phyloP scores from a whole-genome alignment of 2,797 vertebrate genomes.

The Uromys caudimaculatus region DNA sequence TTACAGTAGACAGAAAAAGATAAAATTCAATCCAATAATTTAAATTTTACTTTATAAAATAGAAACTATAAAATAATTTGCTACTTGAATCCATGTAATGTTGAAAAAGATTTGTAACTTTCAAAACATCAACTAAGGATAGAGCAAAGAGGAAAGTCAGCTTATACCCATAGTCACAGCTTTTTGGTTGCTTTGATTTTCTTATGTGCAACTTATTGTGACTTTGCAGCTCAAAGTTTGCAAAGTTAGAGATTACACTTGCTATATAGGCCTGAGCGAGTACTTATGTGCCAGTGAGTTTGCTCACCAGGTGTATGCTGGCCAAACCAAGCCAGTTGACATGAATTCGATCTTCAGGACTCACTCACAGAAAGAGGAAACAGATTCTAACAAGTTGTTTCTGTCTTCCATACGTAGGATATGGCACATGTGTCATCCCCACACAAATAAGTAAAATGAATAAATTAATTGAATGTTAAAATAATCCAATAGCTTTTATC shows the following conservation, averaged over 20 bases:
- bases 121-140: not conserved
- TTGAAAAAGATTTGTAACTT: not conserved
- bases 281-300: not conserved
- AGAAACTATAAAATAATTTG: not conserved
- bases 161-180: not conserved
- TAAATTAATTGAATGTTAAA: not conserved
- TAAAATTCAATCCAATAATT: not conserved
- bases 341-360: no score
- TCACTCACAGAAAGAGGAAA: not conserved
- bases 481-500: not conserved
- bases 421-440: no score
- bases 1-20: not conserved
- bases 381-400: not conserved
- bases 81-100: not conserved
- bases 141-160: not conserved
- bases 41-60: conserved; percentile 36
- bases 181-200: not conserved
- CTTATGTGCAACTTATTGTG: not conserved
- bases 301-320: not conserved
- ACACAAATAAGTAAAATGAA: not conserved
- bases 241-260: not conserved
- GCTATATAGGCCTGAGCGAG: no score
- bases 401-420: no score
- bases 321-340: not conserved
- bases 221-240: not conserved